Evolutionary conservation across 2,113 vertebrate species (phyloP).

Genomic region (Toxotes jaculatrix): DNA sequence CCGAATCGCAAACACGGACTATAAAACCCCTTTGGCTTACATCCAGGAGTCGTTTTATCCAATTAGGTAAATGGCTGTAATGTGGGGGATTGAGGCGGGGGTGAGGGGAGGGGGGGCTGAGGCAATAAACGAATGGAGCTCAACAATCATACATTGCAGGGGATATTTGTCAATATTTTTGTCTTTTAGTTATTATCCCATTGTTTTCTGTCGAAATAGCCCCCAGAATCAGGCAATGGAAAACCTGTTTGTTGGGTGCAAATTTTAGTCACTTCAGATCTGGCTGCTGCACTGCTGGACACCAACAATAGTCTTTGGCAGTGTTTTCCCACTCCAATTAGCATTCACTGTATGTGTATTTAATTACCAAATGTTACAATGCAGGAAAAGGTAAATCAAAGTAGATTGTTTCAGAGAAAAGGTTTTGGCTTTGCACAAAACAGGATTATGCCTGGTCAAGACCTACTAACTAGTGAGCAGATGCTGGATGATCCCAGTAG

Average conservation of each 20-base stretch:
- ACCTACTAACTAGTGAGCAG: slow-evolving; percentile 18
- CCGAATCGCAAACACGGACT: slow-evolving; percentile 83
- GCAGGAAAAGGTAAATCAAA: slow-evolving; percentile 23
- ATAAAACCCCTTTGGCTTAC: slow-evolving; percentile 83
- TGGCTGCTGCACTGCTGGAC: slow-evolving; percentile 25
- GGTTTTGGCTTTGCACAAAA: slow-evolving; percentile 20
- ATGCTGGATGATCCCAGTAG: slow-evolving; percentile 26
- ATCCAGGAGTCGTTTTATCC: slow-evolving; percentile 86
- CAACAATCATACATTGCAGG: slow-evolving; percentile 66
- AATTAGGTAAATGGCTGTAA: slow-evolving; percentile 86
- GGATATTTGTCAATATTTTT: slow-evolving; percentile 72
- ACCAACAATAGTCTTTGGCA: slow-evolving; percentile 52
- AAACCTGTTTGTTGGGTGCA: slow-evolving; percentile 52
- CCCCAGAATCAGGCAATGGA: slow-evolving; percentile 21
- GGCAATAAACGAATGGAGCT: slow-evolving; percentile 76
- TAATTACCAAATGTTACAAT: slow-evolving; percentile 57
- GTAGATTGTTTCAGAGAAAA: slow-evolving; percentile 20
- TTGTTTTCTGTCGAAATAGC: slow-evolving; percentile 54
- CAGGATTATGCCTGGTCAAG: slow-evolving; percentile 8
- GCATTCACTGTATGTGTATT: slow-evolving; percentile 43
- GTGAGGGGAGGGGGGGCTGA: slow-evolving; percentile 42
- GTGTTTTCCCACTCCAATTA: slow-evolving; percentile 51
- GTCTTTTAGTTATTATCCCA: slow-evolving; percentile 47
- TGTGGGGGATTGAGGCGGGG: slow-evolving; percentile 64
- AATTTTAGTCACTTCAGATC: slow-evolving; percentile 44